Evolutionary conservation across 2,113 vertebrate species (phyloP), one percentile per base, ranked within the genome.

Genomic region (Rhinoptilus africanus): DNA sequence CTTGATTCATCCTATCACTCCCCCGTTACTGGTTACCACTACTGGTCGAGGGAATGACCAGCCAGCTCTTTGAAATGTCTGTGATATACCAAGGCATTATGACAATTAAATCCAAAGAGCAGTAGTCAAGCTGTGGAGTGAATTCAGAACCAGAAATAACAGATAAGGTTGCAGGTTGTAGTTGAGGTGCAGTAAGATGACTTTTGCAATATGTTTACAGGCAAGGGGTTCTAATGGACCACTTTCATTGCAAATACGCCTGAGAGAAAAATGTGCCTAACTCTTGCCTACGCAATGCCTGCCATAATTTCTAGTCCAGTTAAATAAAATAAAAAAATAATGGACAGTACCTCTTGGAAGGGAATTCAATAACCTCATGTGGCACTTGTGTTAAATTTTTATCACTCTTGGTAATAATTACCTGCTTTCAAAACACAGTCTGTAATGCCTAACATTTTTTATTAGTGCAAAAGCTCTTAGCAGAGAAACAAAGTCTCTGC

Each of bases 381-480:
- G 60, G 60, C 54, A 60, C n/a, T 83, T 56, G 9, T 30, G 50
- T 66, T 84, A 45, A 76, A 43, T 89, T 94, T 91, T 76, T 82
- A 45, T 76, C 34, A 39, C n/a, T 62, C 37, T 54, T 87, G n/a
- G n/a, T n/a, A n/a, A 79, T 69, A 43, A 48, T 91, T 51, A 75
- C 62, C 39, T 72, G 10, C 47, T 83, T 97, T 96, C 50, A 21
- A 82, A 95, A 67, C 6, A 86, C 12, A 39, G 24, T 54, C 68
- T 82, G 21, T 63, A 86, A 83, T 34, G 23, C 3, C 1, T 76
- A 35, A 8, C 26, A n/a, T 43, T 30, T 66, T 95, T 95, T 94
- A 57, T 83, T 94, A 69, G 73, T 91, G 89, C 39, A 88, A 69
- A 76, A 68, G 81, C 57, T 78, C 54, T 94, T 85, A 45, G 48